Base-by-base conservation (phyloP, 2,797 vertebrate species). In the Silurus lanzhouensis region DNA sequence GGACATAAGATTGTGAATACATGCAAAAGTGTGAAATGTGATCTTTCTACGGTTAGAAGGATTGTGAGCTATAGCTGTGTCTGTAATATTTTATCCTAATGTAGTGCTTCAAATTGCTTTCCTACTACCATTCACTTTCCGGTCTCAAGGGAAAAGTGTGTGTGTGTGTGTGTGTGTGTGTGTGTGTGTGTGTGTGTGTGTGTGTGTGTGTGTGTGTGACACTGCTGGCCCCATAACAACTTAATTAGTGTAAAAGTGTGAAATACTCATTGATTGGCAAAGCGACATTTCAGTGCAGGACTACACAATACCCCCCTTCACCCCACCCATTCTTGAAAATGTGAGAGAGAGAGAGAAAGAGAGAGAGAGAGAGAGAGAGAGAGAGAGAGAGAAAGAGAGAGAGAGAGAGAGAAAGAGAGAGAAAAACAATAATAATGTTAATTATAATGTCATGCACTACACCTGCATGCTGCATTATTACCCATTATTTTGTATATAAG, bases 201-300 rank as follows among this genome's bases (percentile, higher is more conserved):
- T 4, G 66, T 0, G 2, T 64, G 58, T 44, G 85, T 75, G 76
- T 81, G 67, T n/a, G 48, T 61, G 68, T 77, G 82, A 88, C 83
- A 90, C 81, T 76, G 74, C 72, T 88, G 84, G 82, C 86, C 63
- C 88, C 88, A 74, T 90, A 91, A 92, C 79, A 84, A 88, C 93
- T 93, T 92, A 92, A 93, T 94, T 93, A 93, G 90, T 91, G 92
- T 93, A 93, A 92, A 93, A 92, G 92, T 91, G 89, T 91, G 92
- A 92, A 93, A 92, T 91, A 83, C 87, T 83, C 84, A 85, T 92
- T 93, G 92, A 92, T 91, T 88, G 90, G 91, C 88, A 80, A 86
- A 88, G 64, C 84, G 60, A 87, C 88, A 75, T 87, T 79, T 86
- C 88, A 88, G 86, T 84, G 72, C 87, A 86, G 87, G 89, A 84